These are phyloP conservation scores for Dasypogon diadema DNA, from an alignment of 2,888 invertebrate species.

Conservation along the genomic window DNA sequence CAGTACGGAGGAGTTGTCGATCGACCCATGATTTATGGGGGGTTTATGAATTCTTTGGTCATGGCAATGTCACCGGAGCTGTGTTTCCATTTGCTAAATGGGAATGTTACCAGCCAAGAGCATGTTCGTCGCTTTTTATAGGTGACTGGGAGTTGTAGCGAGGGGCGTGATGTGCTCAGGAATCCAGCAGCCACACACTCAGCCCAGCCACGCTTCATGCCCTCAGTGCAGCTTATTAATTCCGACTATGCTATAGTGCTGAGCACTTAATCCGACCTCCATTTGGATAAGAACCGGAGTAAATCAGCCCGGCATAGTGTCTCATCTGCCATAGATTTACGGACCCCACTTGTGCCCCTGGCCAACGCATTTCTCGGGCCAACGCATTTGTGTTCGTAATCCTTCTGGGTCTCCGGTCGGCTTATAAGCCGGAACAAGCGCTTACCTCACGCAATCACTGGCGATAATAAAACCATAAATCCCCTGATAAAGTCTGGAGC, in stretches of 20 bases:
- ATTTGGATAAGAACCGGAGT: background rate
- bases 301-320: background rate
- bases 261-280: background rate
- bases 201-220: too few species aligned
- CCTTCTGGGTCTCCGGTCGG: background rate
- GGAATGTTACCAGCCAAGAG: background rate
- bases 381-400: too few species aligned
- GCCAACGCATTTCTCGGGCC: background rate
- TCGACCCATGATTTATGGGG: slow-evolving; percentile 34
- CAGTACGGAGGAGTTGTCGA: slow-evolving; percentile 34
- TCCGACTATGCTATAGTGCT: background rate
- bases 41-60: slow-evolving; percentile 14
- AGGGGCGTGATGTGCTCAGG: background rate
- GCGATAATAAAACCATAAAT: slow-evolving; percentile 40
- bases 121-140: slow-evolving; percentile 34
- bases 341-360: background rate
- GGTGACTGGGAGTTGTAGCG: background rate
- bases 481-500: background rate
- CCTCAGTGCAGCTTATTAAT: background rate
- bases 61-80: slow-evolving; percentile 33
- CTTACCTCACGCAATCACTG: background rate
- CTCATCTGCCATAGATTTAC: background rate
- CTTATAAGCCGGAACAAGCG: too few species aligned
- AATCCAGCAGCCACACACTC: background rate
- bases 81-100: slow-evolving; percentile 41